These are phyloP conservation scores for Acanthosepion esculentum DNA, from an alignment of 2,888 invertebrate species.

Conservation along the genomic window DNA sequence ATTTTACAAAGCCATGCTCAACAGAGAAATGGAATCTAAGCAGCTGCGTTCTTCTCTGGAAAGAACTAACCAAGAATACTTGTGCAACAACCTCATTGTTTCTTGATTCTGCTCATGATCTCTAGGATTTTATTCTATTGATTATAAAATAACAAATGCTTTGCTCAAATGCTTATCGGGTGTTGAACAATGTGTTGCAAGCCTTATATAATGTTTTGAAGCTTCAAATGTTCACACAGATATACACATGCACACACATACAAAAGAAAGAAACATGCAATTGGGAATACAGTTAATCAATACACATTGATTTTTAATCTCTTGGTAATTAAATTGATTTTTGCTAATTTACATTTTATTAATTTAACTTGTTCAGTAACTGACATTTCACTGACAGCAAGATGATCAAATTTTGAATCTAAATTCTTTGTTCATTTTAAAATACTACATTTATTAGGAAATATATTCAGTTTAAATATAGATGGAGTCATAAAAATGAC, in stretches of 20 bases:
- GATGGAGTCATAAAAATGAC: too few relatives aligned
- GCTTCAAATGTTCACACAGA: neutral
- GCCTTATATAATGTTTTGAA: neutral
- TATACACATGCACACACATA: neutral
- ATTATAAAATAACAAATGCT: neutral
- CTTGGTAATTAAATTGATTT: neutral
- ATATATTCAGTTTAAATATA: too few relatives aligned
- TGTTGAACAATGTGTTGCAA: neutral
- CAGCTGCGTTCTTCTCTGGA: neutral
- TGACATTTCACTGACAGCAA: too few relatives aligned
- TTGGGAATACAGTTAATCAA: neutral
- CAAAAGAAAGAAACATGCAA: neutral
- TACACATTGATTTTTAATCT: neutral
- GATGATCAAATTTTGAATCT: too few relatives aligned
- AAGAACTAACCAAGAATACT: constrained; percentile 2
- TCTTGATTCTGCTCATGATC: neutral
- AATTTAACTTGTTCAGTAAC: neutral
- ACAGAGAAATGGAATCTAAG: neutral
- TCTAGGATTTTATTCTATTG: neutral
- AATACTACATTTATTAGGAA: too few relatives aligned
- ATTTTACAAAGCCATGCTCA: neutral
- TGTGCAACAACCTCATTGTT: neutral
- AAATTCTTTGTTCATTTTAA: too few relatives aligned
- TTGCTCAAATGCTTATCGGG: neutral
- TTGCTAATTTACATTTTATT: neutral